These are phyloP conservation scores for Prinia subflava DNA, from an alignment of 2,113 vertebrate species.

Conservation along the genomic window DNA sequence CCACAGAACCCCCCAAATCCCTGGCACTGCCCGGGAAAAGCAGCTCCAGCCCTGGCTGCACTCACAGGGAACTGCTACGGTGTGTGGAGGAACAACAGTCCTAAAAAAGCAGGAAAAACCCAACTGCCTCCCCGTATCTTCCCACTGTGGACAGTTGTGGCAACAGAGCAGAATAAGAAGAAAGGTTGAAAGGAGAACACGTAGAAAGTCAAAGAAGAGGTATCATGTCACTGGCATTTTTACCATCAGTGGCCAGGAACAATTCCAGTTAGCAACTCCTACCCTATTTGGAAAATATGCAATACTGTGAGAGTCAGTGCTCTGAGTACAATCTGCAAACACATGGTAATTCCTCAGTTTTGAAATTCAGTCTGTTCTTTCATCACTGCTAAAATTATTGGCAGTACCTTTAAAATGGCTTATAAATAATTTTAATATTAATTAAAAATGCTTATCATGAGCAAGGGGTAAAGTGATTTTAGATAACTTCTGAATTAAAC, in stretches of 20 bases:
- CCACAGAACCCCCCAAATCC: not conserved
- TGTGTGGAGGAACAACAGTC: fast-evolving
- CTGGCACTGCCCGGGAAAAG: not conserved
- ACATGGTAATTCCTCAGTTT: not conserved
- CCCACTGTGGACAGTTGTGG: not conserved
- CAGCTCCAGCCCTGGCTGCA: not conserved
- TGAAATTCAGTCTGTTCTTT: not conserved
- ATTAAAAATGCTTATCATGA: not conserved
- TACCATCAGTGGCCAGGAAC: not conserved
- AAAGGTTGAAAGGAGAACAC: not conserved
- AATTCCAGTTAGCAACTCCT: not conserved
- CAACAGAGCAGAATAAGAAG: not conserved
- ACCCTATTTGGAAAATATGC: not conserved
- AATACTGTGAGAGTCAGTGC: not conserved
- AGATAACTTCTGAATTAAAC: not conserved
- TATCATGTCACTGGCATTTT: not conserved
- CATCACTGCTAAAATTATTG: not conserved
- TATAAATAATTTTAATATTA: not conserved
- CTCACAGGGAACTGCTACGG: not conserved
- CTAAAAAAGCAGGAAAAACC: not conserved
- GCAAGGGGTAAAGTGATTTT: not conserved
- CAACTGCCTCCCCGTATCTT: not conserved
- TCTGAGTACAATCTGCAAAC: not conserved
- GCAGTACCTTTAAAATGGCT: not conserved
- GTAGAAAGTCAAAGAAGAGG: not conserved